These are phyloP conservation scores for Myotis findleyi DNA, from an alignment of 2,797 vertebrate genomes.

Conservation along the genomic window DNA sequence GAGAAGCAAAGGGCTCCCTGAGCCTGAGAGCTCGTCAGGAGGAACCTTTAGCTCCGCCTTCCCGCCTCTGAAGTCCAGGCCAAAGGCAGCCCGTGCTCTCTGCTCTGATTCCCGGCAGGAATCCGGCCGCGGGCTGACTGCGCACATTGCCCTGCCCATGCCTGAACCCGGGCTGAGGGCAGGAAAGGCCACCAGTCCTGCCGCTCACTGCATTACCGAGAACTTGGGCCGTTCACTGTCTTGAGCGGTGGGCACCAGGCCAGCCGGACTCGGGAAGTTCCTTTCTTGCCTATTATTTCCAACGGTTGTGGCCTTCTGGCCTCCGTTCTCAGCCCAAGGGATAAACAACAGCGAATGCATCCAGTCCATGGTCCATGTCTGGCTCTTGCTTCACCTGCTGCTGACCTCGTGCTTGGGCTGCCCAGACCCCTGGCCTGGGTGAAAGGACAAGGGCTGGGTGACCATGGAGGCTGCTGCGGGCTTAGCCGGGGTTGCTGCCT, in stretches of 20 bases:
- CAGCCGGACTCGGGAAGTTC: slow-evolving; percentile 33
- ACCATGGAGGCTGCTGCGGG: not conserved
- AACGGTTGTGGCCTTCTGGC: slow-evolving; percentile 3
- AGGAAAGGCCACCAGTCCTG: not conserved
- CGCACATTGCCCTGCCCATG: fast-evolving
- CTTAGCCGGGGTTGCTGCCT: not conserved
- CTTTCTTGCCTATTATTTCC: slow-evolving; percentile 58
- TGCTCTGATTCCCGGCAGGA: slow-evolving; percentile 62
- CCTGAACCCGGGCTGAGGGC: not conserved
- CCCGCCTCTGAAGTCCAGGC: not conserved
- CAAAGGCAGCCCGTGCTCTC: not conserved
- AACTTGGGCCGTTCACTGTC: not conserved
- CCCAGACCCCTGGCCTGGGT: not conserved
- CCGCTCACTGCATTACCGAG: not conserved
- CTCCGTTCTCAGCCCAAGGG: slow-evolving; percentile 30
- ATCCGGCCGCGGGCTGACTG: not conserved
- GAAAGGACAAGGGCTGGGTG: not conserved
- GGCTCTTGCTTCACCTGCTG: not conserved
- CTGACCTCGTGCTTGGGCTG: not conserved
- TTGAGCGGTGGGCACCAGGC: not conserved
- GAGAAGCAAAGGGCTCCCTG: not conserved
- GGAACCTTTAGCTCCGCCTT: not conserved
- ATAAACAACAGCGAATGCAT: slow-evolving; percentile 10
- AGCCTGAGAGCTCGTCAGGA: not conserved
- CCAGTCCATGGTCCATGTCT: not conserved